Evolutionary conservation across 2,888 invertebrate species (phyloP).

Genomic region (Quadroppia sp.): DNA sequence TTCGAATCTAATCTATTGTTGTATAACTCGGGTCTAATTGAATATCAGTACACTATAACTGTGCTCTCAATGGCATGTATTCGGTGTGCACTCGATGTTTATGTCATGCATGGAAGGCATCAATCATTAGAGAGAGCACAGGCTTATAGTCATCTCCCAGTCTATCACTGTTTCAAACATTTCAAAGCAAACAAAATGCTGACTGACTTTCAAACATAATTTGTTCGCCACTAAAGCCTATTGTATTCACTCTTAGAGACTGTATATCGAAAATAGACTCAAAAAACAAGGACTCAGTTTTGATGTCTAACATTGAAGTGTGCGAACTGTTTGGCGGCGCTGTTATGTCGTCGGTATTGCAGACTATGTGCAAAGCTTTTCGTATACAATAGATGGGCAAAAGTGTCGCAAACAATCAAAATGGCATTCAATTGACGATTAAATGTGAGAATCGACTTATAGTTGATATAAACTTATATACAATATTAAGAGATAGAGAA

Average conservation of each 20-base stretch:
- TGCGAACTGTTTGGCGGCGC: not conserved
- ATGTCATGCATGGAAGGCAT: not conserved
- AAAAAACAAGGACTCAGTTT: not conserved
- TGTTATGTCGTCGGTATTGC: not conserved
- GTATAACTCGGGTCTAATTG: not conserved
- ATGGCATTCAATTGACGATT: not conserved
- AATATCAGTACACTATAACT: not conserved
- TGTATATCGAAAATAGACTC: not conserved
- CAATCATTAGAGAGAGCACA: not conserved
- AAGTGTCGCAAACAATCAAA: slow-evolving; percentile 14
- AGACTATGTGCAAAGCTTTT: not conserved
- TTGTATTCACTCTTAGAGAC: not conserved
- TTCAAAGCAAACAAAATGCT: not conserved
- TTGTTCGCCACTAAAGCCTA: not conserved
- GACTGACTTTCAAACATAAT: not conserved
- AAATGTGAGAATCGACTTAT: slow-evolving; percentile 4
- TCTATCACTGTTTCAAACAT: not conserved
- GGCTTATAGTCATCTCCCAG: not conserved
- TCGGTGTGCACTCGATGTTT: not conserved
- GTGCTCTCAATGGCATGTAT: not conserved
- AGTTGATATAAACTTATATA: not conserved
- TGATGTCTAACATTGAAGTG: too few relatives aligned
- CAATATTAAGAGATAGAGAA: not conserved
- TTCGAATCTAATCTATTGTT: slow-evolving; percentile 17
- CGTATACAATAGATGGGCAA: not conserved